Evolutionary conservation across 1,140 invertebrate genomes (phyloP).

Genomic region (Diorhabda carinulata): DNA sequence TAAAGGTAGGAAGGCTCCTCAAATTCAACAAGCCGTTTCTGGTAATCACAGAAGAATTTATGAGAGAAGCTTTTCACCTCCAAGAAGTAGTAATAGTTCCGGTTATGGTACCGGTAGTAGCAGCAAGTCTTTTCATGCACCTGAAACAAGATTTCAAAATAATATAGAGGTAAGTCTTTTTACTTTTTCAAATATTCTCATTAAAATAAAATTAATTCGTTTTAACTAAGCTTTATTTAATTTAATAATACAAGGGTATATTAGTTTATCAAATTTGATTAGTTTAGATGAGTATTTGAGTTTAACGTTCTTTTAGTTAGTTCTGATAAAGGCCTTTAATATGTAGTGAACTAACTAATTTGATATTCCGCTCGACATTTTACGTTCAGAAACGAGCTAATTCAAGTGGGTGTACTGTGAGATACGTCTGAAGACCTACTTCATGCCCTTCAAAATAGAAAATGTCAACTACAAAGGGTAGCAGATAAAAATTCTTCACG

Average conservation of each 20-base stretch:
- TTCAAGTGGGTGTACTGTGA: too few species aligned
- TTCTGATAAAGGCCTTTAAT: too few species aligned
- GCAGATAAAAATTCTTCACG: too few species aligned
- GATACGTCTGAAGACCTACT: too few species aligned
- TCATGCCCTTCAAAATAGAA: too few species aligned
- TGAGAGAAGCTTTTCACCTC: conserved; percentile 73
- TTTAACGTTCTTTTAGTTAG: too few species aligned
- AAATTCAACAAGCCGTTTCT: conserved; percentile 54
- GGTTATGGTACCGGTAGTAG: conserved; percentile 81
- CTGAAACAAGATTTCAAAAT: conserved; percentile 46
- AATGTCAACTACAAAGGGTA: too few species aligned
- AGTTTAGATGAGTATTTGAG: too few species aligned
- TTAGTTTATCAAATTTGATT: too few species aligned
- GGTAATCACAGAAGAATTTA: conserved; percentile 62
- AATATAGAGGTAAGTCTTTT: conserved; percentile 46
- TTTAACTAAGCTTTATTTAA: conserved; percentile 5
- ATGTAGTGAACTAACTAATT: too few species aligned
- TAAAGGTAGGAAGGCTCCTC: conserved; percentile 41
- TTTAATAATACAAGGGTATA: neutral
- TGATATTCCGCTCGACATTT: too few species aligned
- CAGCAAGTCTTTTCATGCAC: conserved; percentile 61
- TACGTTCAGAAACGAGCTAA: too few species aligned
- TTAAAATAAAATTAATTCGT: neutral
- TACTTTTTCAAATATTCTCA: conserved; percentile 2
- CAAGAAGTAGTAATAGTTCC: conserved; percentile 76